These are phyloP conservation scores for Temnothorax ravouxi DNA, from an alignment of 2,888 invertebrate species.

Conservation along the genomic window DNA sequence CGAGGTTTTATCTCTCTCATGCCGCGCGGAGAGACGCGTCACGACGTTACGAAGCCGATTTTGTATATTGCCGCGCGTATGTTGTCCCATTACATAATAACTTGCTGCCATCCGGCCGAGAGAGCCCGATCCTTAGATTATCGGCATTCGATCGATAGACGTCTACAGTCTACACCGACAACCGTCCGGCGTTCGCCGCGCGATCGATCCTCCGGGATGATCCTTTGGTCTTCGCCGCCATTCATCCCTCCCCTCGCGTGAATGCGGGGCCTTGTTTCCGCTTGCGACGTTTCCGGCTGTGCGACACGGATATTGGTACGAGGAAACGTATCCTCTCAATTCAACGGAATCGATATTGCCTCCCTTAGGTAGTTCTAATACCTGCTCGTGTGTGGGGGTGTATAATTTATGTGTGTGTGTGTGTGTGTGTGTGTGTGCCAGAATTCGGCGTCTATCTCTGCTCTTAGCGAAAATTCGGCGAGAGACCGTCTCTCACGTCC, in stretches of 20 bases:
- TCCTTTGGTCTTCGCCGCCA: slow-evolving; percentile 71
- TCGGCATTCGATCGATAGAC: slow-evolving; percentile 69
- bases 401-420: background rate
- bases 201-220: slow-evolving; percentile 46
- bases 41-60: slow-evolving; percentile 77
- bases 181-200: slow-evolving; percentile 65
- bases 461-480: slow-evolving; percentile 25
- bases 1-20: slow-evolving; percentile 54
- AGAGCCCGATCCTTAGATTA: slow-evolving; percentile 73
- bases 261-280: slow-evolving; percentile 56
- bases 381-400: background rate
- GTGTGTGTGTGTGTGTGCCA: background rate
- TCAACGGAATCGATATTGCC: background rate
- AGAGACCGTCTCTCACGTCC: background rate
- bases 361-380: background rate
- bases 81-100: slow-evolving; percentile 78
- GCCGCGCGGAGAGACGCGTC: slow-evolving; percentile 61
- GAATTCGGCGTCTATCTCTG: background rate
- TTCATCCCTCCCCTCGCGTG: slow-evolving; percentile 51
- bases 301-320: slow-evolving; percentile 20
- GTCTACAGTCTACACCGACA: slow-evolving; percentile 76
- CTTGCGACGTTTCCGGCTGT: slow-evolving; percentile 44
- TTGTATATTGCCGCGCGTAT: slow-evolving; percentile 70
- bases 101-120: slow-evolving; percentile 65
- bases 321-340: slow-evolving; percentile 1